Evolutionary conservation across 1,140 invertebrate genomes (phyloP).

Genomic region (Drosophila pruinosa): DNA sequence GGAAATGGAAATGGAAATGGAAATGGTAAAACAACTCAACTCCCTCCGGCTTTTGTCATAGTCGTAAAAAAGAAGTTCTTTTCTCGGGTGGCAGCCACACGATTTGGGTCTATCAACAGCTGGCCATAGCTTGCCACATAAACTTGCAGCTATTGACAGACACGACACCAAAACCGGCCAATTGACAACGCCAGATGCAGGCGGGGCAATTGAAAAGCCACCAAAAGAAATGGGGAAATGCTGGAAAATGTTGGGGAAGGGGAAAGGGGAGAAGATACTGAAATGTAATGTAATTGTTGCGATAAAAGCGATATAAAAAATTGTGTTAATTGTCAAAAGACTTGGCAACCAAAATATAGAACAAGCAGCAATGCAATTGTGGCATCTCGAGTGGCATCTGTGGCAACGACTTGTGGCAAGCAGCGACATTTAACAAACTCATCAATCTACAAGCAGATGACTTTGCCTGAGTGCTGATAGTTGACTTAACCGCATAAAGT

Average conservation of each 20-base stretch:
- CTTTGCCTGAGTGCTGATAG: slow-evolving; percentile 64
- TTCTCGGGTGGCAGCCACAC: background rate
- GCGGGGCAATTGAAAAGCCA: slow-evolving; percentile 61
- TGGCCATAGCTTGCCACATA: slow-evolving; percentile 41
- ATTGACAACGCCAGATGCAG: slow-evolving; percentile 25
- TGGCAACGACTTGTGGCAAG: slow-evolving; percentile 1
- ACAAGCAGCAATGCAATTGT: background rate
- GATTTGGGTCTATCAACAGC: slow-evolving; percentile 8
- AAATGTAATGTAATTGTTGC: slow-evolving; percentile 63
- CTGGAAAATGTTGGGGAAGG: background rate
- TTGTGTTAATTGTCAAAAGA: slow-evolving; percentile 67
- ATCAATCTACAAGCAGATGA: slow-evolving; percentile 51
- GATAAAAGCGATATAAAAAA: slow-evolving; percentile 71
- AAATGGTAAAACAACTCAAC: slow-evolving; percentile 1
- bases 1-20: background rate
- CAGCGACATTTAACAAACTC: slow-evolving; percentile 43
- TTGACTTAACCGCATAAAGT: slow-evolving; percentile 20
- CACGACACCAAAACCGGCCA: slow-evolving; percentile 40
- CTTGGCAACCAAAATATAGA: slow-evolving; percentile 27
- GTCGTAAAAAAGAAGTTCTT: slow-evolving; percentile 15
- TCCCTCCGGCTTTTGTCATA: slow-evolving; percentile 56
- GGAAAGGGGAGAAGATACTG: slow-evolving; percentile 18
- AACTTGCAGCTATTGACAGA: slow-evolving; percentile 68
- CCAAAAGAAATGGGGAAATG: background rate
- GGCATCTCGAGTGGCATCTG: slow-evolving; percentile 11